Evolutionary conservation across 2,797 vertebrate species (phyloP), one percentile per base, ranked within the genome.

Genomic region (Chaunax sp.): DNA sequence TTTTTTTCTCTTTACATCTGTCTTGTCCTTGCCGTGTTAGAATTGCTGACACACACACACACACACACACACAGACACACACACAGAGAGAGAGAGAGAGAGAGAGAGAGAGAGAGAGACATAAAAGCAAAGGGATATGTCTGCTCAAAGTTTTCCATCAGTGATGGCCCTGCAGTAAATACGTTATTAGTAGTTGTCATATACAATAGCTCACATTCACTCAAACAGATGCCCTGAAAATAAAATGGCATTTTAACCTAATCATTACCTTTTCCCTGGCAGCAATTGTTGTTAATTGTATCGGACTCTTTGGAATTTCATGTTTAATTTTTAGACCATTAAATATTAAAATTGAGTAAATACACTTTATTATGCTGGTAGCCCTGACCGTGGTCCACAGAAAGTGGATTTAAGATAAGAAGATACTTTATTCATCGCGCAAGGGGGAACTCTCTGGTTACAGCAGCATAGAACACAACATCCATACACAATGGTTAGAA

Each of bases 311-410:
- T 52, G 38, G 53, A 66, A 51, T 69, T 64, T 82, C 54, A 75
- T 53, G 67, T 84, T 85, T 77, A 70, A 81, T 84, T 83, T n/a
- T 76, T 11, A 65, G 25, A 37, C 65, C 46, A 75, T 87, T 56
- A 82, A 83, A 78, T 69, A 80, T 88, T 81, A 60, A 85, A 78
- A 64, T 22, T 43, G 55, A 77, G 53, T 50, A 65, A 76, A 50
- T 38, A 8, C 40, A 44, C 53, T 69, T 72, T 46, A 59, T 61
- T 41, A 68, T 68, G 55, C 47, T 56, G 65, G 57, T 62, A 35
- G 72, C n/a, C 64, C 46, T 58, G 61, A 43, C 58, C 25, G 28
- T 30, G 5, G 28, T 6, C 28, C 28, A 30, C 28, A 30, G 28
- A 2, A 6, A 30, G 9, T 6, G 9, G 9, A 30, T 30, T 30